Conservation (phyloP, 2,888 invertebrate species). For the Cantharis rustica region DNA sequence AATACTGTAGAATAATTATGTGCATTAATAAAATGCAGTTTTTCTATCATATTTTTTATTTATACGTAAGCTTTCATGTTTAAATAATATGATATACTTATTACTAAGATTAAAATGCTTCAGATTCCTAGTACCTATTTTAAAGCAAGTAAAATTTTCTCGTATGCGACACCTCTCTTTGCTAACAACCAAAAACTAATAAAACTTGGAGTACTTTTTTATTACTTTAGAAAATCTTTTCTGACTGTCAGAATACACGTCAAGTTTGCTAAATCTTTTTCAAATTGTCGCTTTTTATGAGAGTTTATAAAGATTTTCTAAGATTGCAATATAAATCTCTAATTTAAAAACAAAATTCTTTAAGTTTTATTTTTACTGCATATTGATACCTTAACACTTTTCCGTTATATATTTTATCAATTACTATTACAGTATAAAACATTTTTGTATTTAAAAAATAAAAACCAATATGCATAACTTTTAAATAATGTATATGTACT, state of each 20-base stretch:
- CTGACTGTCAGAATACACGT: slow-evolving; percentile 16
- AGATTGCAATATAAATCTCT: slow-evolving; percentile 7
- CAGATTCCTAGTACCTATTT: not conserved
- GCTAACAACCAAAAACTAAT: slow-evolving; percentile 25
- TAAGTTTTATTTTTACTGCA: not conserved
- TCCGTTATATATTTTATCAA: not conserved
- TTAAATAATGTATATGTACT: not conserved
- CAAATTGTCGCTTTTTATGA: slow-evolving; percentile 22
- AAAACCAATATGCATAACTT: not conserved
- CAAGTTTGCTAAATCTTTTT: slow-evolving; percentile 27
- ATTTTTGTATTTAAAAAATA: not conserved
- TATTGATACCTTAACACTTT: not conserved
- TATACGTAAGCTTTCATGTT: not conserved
- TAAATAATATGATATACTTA: not conserved
- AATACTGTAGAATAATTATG: too few relatives aligned
- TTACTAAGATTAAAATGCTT: not conserved
- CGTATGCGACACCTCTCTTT: slow-evolving; percentile 13
- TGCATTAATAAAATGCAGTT: not conserved
- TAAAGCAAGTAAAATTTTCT: not conserved
- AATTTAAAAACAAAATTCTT: slow-evolving; percentile 1
- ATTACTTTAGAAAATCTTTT: slow-evolving; percentile 24
- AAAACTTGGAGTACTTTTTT: slow-evolving; percentile 27
- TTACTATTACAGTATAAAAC: not conserved
- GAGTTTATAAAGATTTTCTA: slow-evolving; percentile 14
- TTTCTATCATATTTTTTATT: not conserved